A percentile compares a stretch with the other conserved stretches of the same genome.
phyloP scores from a whole-genome alignment of 2,888 invertebrate genomes.

The Fissipunctia ypsillon region DNA sequence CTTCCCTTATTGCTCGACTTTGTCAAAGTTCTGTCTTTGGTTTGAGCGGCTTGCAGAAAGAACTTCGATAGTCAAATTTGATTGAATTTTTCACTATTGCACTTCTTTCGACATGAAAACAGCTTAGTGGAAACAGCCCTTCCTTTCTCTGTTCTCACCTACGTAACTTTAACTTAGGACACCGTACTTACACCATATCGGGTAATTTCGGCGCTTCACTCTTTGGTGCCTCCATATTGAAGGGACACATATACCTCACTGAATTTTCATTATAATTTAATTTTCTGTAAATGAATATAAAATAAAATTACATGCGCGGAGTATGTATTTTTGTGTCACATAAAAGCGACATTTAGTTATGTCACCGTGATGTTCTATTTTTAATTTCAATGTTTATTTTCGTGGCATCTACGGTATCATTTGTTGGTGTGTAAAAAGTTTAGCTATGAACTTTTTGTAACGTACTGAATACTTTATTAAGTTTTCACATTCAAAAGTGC shows the following conservation, averaged over 20 bases:
- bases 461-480: neutral
- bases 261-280: conserved; percentile 62
- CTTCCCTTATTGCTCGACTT: conserved; percentile 4
- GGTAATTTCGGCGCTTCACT: conserved; percentile 77
- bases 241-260: conserved; percentile 31
- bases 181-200: conserved; percentile 84
- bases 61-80: neutral
- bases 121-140: neutral
- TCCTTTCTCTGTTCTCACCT: neutral
- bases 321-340: conserved; percentile 48
- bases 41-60: neutral
- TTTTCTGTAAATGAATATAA: conserved; percentile 34
- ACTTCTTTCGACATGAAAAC: neutral
- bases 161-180: neutral
- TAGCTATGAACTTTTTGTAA: neutral
- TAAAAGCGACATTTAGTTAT: conserved; percentile 46
- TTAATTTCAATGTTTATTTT: conserved; percentile 52
- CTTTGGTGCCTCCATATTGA: conserved; percentile 78
- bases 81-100: neutral
- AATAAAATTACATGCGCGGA: conserved; percentile 60
- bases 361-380: conserved; percentile 68
- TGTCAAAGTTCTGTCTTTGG: neutral
- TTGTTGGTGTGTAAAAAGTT: conserved; percentile 43
- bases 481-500: conserved; percentile 11
- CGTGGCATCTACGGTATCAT: conserved; percentile 25